These are phyloP conservation scores for Gymnoscopelus microlampas DNA, from an alignment of 2,797 vertebrate species.

Conservation along the genomic window DNA sequence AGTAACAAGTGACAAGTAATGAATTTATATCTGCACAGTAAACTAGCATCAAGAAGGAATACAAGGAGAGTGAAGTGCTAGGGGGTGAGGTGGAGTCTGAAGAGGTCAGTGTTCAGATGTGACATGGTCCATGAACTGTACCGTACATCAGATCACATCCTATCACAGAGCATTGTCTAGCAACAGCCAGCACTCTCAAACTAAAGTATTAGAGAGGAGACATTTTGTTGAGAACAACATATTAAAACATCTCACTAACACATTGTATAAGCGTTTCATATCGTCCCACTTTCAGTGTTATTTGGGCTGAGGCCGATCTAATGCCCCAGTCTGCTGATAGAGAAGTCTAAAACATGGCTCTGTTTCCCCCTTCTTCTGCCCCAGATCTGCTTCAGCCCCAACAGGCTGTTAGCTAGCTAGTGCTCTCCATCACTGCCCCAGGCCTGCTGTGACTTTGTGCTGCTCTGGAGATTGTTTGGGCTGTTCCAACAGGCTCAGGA, in stretches of 20 bases:
- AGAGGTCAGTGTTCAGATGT: constrained; percentile 14
- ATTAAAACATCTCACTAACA: too few species aligned
- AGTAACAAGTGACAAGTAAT: too few species aligned
- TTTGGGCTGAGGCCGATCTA: constrained; percentile 45
- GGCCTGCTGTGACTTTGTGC: constrained; percentile 76
- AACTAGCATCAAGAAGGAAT: too few species aligned
- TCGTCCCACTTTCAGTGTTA: constrained; percentile 55
- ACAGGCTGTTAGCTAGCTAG: constrained; percentile 63
- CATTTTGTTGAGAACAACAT: too few species aligned
- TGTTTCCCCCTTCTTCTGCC: constrained; percentile 68
- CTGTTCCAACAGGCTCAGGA: constrained; percentile 58
- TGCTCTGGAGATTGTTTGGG: constrained; percentile 58
- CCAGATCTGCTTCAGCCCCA: constrained; percentile 73
- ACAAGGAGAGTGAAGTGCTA: too few species aligned
- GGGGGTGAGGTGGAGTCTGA: too few species aligned
- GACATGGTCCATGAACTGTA: constrained; percentile 19
- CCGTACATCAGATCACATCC: constrained; percentile 24
- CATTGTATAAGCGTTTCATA: constrained; percentile 9
- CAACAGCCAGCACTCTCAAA: too few species aligned
- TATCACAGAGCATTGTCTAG: too few species aligned
- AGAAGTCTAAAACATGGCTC: constrained; percentile 54
- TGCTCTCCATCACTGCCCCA: constrained; percentile 56
- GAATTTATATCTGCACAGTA: too few species aligned
- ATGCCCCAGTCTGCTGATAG: constrained; percentile 56
- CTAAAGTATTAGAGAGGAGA: too few species aligned